Evolutionary conservation across 2,113 vertebrate genomes (phyloP).

Genomic region (Neopipo cinnamomea): DNA sequence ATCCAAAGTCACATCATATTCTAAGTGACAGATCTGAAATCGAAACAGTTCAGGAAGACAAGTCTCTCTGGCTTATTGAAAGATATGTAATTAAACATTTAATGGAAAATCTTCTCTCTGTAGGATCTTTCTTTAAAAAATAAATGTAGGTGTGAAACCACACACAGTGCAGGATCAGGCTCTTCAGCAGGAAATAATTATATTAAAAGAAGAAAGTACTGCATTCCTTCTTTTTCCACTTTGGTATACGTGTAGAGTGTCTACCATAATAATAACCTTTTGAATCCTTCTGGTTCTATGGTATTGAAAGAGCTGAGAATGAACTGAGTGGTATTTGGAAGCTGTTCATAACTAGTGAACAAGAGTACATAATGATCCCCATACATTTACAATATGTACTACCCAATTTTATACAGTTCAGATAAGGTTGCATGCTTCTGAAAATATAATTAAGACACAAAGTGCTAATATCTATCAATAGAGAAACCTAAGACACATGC

Average conservation of each 20-base stretch:
- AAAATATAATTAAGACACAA: not conserved
- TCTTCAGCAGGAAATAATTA: not conserved
- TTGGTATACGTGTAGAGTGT: not conserved
- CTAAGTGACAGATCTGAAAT: conserved; percentile 31
- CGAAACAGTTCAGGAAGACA: not conserved
- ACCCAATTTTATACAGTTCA: conserved; percentile 1
- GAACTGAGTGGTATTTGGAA: conserved; percentile 44
- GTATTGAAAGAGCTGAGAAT: conserved; percentile 38
- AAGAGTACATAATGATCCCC: conserved; percentile 12
- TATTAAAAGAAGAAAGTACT: conserved; percentile 23
- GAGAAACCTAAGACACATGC: not conserved
- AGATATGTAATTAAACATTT: conserved; percentile 24
- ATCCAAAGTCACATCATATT: conserved; percentile 3
- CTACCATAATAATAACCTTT: conserved; percentile 27
- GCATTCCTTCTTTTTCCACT: not conserved
- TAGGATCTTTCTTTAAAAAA: not conserved
- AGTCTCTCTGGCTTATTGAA: conserved; percentile 12
- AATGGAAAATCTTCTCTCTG: conserved; percentile 17
- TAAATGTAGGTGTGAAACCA: not conserved
- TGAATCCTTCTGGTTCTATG: conserved; percentile 28
- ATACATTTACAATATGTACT: not conserved
- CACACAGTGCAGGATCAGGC: not conserved
- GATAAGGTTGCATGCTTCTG: not conserved
- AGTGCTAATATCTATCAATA: not conserved
- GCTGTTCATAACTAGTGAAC: conserved; percentile 22